Evolutionary conservation across 2,888 invertebrate genomes (phyloP).

Genomic region (Ceraclea dissimilis): DNA sequence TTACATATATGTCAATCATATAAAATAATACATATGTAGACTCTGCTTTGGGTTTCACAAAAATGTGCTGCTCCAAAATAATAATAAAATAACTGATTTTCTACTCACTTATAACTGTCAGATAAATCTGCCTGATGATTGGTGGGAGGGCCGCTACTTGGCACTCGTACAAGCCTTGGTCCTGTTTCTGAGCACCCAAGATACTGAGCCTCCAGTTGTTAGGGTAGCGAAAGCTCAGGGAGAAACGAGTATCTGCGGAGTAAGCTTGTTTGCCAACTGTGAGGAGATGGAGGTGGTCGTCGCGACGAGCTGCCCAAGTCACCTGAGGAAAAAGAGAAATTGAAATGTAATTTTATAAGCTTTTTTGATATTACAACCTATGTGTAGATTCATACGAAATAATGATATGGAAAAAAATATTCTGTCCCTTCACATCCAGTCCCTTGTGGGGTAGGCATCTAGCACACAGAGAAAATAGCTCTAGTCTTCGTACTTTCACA

Average conservation of each 20-base stretch:
- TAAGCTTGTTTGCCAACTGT: slow-evolving; percentile 51
- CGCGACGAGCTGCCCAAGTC: slow-evolving; percentile 51
- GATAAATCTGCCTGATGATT: slow-evolving; percentile 50
- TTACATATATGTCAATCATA: too few relatives aligned
- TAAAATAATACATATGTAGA: too few relatives aligned
- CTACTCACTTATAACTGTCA: slow-evolving; percentile 40
- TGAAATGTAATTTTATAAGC: not conserved
- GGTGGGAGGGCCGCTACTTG: slow-evolving; percentile 58
- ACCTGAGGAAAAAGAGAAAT: slow-evolving; percentile 37
- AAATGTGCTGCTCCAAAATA: too few relatives aligned
- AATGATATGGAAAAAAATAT: not conserved
- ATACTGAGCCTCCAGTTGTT: slow-evolving; percentile 58
- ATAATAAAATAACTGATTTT: not conserved
- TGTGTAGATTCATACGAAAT: not conserved
- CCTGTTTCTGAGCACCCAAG: slow-evolving; percentile 48
- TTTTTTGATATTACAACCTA: not conserved
- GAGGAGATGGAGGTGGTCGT: slow-evolving; percentile 50
- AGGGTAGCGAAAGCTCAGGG: slow-evolving; percentile 52
- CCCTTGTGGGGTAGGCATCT: too few relatives aligned
- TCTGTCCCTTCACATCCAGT: not conserved
- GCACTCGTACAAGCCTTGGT: slow-evolving; percentile 57
- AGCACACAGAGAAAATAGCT: too few relatives aligned
- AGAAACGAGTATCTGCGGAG: slow-evolving; percentile 51
- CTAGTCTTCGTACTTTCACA: too few relatives aligned
- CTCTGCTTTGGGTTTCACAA: too few relatives aligned